Conservation (phyloP, 2,888 invertebrate genomes). For the Meta bourneti region DNA sequence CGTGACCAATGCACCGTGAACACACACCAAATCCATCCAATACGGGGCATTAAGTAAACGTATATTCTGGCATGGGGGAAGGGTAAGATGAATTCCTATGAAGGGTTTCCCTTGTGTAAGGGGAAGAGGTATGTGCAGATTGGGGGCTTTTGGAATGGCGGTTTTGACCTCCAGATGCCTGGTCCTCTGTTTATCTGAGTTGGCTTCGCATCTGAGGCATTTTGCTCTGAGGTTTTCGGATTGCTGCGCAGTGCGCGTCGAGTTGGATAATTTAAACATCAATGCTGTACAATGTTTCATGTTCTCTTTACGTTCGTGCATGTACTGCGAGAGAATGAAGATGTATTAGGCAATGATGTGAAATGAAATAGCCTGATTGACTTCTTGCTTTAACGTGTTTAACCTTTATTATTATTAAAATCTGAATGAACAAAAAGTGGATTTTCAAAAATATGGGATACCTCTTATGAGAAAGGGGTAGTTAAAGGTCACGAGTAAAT, state of each 20-base stretch:
- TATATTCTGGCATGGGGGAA: conserved; percentile 19
- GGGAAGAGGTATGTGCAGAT: background rate
- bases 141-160: conserved; percentile 21
- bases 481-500: no score
- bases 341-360: no score
- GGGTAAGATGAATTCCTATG: background rate
- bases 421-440: no score
- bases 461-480: no score
- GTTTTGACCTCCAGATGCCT: conserved; percentile 22
- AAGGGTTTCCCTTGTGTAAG: conserved; percentile 6
- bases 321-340: no score
- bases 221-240: no score
- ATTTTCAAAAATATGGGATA: no score
- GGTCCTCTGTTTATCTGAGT: conserved; percentile 1
- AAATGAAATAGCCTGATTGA: no score
- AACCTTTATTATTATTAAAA: no score
- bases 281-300: background rate
- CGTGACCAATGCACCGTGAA: conserved; percentile 33
- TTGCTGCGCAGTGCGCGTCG: background rate
- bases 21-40: conserved; percentile 1
- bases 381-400: no score
- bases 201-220: no score
- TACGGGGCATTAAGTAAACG: conserved; percentile 37
- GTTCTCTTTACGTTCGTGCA: no score
- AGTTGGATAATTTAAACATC: conserved; percentile 13